Evolutionary conservation across 2,113 vertebrate species (phyloP).

Genomic region (Alaudala cheleensis): DNA sequence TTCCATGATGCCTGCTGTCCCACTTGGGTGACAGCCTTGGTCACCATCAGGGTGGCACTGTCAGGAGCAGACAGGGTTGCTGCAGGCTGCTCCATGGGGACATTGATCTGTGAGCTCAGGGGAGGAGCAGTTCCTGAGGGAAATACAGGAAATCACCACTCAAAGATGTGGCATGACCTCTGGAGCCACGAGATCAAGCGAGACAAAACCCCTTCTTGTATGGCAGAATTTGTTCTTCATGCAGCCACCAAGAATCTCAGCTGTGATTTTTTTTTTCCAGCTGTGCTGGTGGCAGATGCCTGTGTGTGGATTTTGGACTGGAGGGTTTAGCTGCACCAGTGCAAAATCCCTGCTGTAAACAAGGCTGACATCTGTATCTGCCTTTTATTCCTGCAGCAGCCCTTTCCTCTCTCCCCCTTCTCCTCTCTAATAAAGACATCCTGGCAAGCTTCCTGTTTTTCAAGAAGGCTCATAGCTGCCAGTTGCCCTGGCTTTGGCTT

Average conservation of each 20-base stretch:
- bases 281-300: not conserved
- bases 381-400: not conserved
- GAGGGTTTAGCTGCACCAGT: not conserved
- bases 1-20: not conserved
- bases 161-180: accelerated
- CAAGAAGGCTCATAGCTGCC: not conserved
- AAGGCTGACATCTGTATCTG: not conserved
- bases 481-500: constrained; percentile 4
- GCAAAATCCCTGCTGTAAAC: not conserved
- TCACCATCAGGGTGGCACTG: not conserved
- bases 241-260: not conserved
- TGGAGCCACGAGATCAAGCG: accelerated
- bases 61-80: not conserved
- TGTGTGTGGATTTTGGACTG: not conserved
- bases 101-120: not conserved
- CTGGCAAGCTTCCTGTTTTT: not conserved
- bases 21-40: not conserved
- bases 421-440: not conserved
- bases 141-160: not conserved
- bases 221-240: not conserved
- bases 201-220: not conserved
- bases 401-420: not conserved
- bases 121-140: not conserved
- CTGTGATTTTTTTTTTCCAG: not conserved
- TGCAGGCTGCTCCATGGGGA: not conserved